phyloP scores from a whole-genome alignment of 2,888 invertebrate species.

The Drosophila barbarae region DNA sequence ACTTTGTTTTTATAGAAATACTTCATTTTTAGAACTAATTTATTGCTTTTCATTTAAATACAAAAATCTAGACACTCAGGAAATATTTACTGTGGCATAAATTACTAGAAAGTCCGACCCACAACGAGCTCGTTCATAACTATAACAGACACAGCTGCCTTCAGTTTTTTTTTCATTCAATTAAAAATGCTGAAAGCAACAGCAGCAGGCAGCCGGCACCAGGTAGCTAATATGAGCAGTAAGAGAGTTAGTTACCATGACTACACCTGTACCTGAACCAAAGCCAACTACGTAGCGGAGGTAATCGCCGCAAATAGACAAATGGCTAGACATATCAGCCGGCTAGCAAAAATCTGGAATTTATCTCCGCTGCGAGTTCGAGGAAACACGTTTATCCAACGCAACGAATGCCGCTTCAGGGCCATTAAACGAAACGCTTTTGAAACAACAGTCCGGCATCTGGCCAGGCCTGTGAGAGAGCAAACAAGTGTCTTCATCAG shows the following conservation, averaged over 20 bases:
- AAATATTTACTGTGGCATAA: neutral
- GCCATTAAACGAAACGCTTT: constrained; percentile 37
- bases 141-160: constrained; percentile 13
- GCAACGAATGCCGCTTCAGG: constrained; percentile 27
- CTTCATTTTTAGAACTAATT: neutral
- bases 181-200: constrained; percentile 19
- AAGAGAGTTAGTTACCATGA: constrained; percentile 16
- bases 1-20: neutral
- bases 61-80: neutral
- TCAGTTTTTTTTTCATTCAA: constrained; percentile 19
- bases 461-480: neutral
- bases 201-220: constrained; percentile 1
- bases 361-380: constrained; percentile 15
- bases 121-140: constrained; percentile 9
- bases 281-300: constrained; percentile 5
- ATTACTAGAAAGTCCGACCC: constrained; percentile 19
- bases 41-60: neutral
- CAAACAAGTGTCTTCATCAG: constrained; percentile 31
- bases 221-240: neutral
- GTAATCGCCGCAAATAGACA: constrained; percentile 12
- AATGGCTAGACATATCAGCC: constrained; percentile 11
- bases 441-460: constrained; percentile 16
- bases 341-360: constrained; percentile 35
- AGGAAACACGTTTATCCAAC: constrained; percentile 25
- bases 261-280: neutral